These are phyloP conservation scores for Pseudomyrmex gracilis DNA, from an alignment of 1,140 invertebrate genomes.

Conservation along the genomic window DNA sequence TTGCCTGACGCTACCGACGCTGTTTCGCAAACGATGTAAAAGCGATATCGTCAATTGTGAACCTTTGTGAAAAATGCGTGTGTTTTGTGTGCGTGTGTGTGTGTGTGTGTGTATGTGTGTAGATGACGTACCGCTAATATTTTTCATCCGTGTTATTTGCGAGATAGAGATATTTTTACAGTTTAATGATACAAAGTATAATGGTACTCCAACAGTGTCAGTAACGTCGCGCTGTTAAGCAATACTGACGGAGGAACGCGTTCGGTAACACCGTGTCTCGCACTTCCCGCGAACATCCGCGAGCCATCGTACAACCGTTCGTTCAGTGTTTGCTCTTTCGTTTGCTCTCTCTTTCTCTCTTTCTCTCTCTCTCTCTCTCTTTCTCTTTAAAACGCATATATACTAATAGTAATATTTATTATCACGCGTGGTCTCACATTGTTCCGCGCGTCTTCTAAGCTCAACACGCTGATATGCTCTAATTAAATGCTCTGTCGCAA, in stretches of 20 bases:
- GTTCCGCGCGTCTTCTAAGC: conserved; percentile 79
- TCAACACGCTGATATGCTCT: conserved; percentile 84
- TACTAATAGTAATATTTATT: conserved; percentile 72
- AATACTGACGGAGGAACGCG: conserved; percentile 25
- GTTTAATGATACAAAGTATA: neutral
- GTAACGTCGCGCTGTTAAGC: conserved; percentile 1
- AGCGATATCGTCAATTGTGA: neutral
- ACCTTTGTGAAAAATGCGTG: no score
- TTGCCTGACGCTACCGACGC: neutral
- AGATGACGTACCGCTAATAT: no score
- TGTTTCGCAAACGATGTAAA: neutral
- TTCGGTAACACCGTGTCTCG: neutral
- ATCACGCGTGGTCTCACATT: conserved; percentile 66
- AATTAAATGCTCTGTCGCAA: conserved; percentile 76
- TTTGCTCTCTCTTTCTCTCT: conserved; percentile 2
- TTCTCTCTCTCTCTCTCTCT: conserved; percentile 39
- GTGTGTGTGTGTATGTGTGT: neutral
- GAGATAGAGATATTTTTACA: neutral
- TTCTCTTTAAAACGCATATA: conserved; percentile 68
- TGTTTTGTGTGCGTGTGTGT: neutral
- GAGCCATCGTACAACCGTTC: conserved; percentile 33
- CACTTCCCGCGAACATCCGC: conserved; percentile 20
- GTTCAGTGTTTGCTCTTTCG: neutral
- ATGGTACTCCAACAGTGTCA: neutral
- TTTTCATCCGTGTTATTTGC: no score